These are phyloP conservation scores for Eidolon helvum DNA, from an alignment of 2,113 vertebrate genomes.

Conservation along the genomic window DNA sequence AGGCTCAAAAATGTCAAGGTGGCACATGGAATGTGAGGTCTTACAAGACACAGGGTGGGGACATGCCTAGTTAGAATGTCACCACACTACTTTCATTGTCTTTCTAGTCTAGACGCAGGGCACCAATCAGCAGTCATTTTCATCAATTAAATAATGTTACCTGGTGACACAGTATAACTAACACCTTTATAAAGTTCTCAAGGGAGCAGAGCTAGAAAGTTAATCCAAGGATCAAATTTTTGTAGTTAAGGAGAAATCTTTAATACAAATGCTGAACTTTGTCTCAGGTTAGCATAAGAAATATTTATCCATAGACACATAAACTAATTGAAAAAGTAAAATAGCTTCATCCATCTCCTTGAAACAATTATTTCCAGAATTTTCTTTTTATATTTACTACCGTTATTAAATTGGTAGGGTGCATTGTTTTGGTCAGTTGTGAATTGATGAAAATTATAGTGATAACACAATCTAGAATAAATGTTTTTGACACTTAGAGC, in stretches of 20 bases:
- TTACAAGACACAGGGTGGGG: background rate
- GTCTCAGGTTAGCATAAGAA: background rate
- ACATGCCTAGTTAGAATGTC: background rate
- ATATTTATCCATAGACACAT: fast-evolving
- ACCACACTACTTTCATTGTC: too few relatives aligned
- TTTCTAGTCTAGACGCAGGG: background rate
- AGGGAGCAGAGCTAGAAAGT: background rate
- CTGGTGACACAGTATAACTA: background rate
- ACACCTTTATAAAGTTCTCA: background rate
- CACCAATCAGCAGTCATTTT: background rate
- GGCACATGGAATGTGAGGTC: background rate
- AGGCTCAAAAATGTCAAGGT: background rate
- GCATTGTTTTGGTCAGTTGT: background rate
- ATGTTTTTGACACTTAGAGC: background rate
- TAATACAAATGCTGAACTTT: background rate
- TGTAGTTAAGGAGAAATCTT: background rate
- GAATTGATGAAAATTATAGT: background rate
- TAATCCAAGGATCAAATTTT: background rate
- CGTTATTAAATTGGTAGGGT: background rate
- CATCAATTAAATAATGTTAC: too few relatives aligned
- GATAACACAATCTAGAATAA: background rate
- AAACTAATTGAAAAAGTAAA: background rate
- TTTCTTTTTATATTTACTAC: background rate
- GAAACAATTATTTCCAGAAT: background rate
- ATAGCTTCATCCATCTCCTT: background rate